Percentiles rank a stretch among this genome's conserved stretches.
Conservation (phyloP, 2,888 invertebrate species). For the Psococerastis gibbosa region DNA sequence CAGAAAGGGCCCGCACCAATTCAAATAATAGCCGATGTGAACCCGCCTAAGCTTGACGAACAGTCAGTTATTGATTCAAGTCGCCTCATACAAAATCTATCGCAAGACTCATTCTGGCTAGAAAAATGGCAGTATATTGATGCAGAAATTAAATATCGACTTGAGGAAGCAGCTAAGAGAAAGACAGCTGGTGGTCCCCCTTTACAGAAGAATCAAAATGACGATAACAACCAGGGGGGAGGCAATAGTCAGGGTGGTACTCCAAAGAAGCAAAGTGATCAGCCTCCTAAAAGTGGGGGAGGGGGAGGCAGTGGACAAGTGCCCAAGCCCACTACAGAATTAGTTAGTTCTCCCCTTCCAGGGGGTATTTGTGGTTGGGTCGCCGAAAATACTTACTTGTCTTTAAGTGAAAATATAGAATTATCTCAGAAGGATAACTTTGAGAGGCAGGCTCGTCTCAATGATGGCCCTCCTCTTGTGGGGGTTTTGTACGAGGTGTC, state of each 20-base stretch:
- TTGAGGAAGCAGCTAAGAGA: neutral
- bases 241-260: conserved; percentile 13
- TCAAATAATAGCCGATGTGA: too few relatives aligned
- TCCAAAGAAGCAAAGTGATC: conserved; percentile 13
- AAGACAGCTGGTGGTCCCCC: neutral
- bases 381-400: conserved; percentile 57
- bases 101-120: conserved; percentile 14
- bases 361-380: conserved; percentile 67
- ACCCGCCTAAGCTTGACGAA: too few relatives aligned
- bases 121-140: conserved; percentile 17
- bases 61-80: too few relatives aligned
- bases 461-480: too few relatives aligned
- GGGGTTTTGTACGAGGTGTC: too few relatives aligned
- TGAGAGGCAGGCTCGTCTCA: neutral
- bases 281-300: conserved; percentile 10
- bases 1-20: too few relatives aligned
- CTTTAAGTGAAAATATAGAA: conserved; percentile 5
- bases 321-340: conserved; percentile 46
- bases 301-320: conserved; percentile 12
- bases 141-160: conserved; percentile 12
- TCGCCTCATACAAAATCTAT: too few relatives aligned
- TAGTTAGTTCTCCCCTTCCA: conserved; percentile 30
- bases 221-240: conserved; percentile 15
- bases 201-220: conserved; percentile 11
- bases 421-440: neutral